Evolutionary conservation across 2,113 vertebrate species (phyloP).

Genomic region (Oplegnathus fasciatus): DNA sequence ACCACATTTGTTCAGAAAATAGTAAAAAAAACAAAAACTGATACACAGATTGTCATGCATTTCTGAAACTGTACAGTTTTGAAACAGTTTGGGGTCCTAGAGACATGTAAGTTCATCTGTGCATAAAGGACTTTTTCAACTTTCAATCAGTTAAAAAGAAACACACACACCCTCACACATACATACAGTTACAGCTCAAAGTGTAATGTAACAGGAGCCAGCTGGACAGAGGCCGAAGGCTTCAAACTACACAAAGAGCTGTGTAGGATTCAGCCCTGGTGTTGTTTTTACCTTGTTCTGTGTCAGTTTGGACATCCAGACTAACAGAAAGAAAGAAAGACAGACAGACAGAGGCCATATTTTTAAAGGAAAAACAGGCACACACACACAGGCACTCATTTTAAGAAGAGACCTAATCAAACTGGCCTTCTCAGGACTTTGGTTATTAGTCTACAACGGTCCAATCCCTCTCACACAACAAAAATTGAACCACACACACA

Average conservation of each 20-base stretch:
- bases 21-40: neutral
- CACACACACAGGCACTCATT: conserved; percentile 15
- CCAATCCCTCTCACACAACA: conserved; percentile 22
- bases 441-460: neutral
- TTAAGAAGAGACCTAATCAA: neutral
- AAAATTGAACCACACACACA: no score
- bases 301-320: neutral
- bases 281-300: conserved; percentile 9
- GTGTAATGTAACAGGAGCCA: conserved; percentile 2
- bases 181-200: neutral
- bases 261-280: neutral
- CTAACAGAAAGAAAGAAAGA: no score
- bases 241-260: conserved; percentile 22
- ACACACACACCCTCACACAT: neutral
- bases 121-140: conserved; percentile 5
- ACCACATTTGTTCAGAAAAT: neutral
- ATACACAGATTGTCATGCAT: neutral
- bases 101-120: neutral
- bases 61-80: conserved; percentile 1
- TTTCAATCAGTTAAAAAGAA: neutral
- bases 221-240: neutral
- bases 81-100: neutral
- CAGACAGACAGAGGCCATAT: neutral
- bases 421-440: conserved; percentile 9
- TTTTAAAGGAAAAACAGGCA: neutral